Evolutionary conservation across 2,797 vertebrate species (phyloP), one percentile per base, ranked within the genome.

Genomic region (Oceanodroma leucorhoa): DNA sequence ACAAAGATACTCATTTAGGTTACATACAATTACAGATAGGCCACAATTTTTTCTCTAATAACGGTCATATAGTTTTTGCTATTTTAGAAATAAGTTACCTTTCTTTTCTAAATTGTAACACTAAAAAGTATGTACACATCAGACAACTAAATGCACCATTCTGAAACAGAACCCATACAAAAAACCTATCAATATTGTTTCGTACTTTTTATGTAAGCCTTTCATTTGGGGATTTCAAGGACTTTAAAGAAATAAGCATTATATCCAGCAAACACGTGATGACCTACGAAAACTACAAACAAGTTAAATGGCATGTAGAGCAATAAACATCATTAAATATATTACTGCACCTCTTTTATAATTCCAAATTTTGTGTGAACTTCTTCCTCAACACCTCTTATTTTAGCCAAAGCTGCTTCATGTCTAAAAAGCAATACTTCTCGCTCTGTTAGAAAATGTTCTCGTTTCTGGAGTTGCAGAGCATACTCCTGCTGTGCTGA

Each of bases 401-500:
- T 98, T 94, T 97, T 98, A 87, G 96, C 97, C 90, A 98, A 96
- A 83, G 98, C 97, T 85, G 96, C 94, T 96, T 98, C 98, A 46
- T 98, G 98, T 94, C 97, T 98, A 72, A 98, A 97, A 73, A 99
- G 88, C 61, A 97, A 95, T 6, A 92, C 92, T 96, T 99, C 99
- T 95, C 97, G 97, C 89, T 98, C 96, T 24, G 96, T 82, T 92
- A 99, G 83, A 75, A 93, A 95, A 38, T 4, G 50, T 78, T 98
- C 98, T 65, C 91, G 93, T 70, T 98, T 97, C 93, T 98, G 97
- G 79, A 99, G 97, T 43, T 98, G 96, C 36, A 95, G 97, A 73
- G 98, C 98, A 97, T 98, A 98, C 55, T 98, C 97, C 95, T 98
- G 98, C 81, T 99, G 99, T 41, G 97, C 96, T 69, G 97, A 78